phyloP scores from a whole-genome alignment of 2,797 vertebrate species.

The Lithobates pipiens region DNA sequence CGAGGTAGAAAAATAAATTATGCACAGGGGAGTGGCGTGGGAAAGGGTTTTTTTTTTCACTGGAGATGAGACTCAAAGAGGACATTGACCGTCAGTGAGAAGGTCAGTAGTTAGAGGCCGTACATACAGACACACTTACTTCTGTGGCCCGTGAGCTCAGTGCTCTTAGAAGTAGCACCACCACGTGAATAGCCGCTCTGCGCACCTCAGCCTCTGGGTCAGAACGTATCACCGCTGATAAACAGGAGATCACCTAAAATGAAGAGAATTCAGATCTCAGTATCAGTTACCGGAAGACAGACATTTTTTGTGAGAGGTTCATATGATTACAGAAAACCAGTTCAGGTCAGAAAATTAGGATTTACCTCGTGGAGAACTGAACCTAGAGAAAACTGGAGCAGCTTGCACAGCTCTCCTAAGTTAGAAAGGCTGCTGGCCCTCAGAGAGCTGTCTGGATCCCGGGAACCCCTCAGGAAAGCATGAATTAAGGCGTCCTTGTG shows the following conservation, averaged over 20 bases:
- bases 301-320: neutral
- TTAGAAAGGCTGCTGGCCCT: slow-evolving; percentile 93
- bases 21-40: too few species aligned
- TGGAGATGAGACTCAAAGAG: too few species aligned
- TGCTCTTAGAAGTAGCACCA: slow-evolving; percentile 86
- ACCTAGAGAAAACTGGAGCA: slow-evolving; percentile 85
- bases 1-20: too few species aligned
- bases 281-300: neutral
- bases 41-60: too few species aligned
- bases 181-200: slow-evolving; percentile 88
- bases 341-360: neutral
- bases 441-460: slow-evolving; percentile 78
- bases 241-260: slow-evolving; percentile 84
- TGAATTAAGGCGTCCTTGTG: slow-evolving; percentile 82
- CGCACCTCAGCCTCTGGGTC: slow-evolving; percentile 87
- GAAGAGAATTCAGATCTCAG: neutral
- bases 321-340: neutral
- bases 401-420: slow-evolving; percentile 90
- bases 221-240: slow-evolving; percentile 84
- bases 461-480: slow-evolving; percentile 83
- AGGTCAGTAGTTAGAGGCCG: too few species aligned
- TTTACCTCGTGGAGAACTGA: slow-evolving; percentile 87
- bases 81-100: too few species aligned
- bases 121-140: slow-evolving; percentile 73
- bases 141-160: slow-evolving; percentile 87